These are phyloP conservation scores for Peromyscus polionotus DNA, from an alignment of 2,113 vertebrate genomes.

Conservation along the genomic window DNA sequence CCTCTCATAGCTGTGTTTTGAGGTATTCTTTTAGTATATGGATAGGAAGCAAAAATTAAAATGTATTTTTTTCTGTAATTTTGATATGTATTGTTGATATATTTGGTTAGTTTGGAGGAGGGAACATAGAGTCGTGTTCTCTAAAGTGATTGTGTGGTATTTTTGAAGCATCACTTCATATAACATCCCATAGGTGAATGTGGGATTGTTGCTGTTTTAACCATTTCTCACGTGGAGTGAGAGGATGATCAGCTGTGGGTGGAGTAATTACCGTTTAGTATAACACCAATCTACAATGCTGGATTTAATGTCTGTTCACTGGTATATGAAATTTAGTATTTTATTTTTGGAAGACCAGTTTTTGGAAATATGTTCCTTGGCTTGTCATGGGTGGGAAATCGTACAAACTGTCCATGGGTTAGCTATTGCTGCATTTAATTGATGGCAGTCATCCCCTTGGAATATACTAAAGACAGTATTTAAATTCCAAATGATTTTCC, in stretches of 20 bases:
- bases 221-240: not conserved
- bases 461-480: slow-evolving; percentile 54
- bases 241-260: not conserved
- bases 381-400: not conserved
- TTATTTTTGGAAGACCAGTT: not conserved
- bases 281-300: not conserved
- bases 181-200: not conserved
- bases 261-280: not conserved
- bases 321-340: not conserved
- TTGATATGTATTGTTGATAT: not conserved
- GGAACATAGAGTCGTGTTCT: not conserved
- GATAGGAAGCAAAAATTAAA: not conserved
- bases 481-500: slow-evolving; percentile 62
- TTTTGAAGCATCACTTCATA: not conserved
- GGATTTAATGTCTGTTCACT: not conserved
- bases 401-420: not conserved
- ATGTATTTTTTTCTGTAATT: slow-evolving; percentile 32
- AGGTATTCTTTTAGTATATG: not conserved
- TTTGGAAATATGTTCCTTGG: not conserved
- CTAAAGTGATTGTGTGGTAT: not conserved
- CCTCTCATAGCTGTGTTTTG: not conserved
- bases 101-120: not conserved
- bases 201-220: not conserved
- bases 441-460: not conserved
- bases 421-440: not conserved